Base-by-base conservation (phyloP, 2,888 invertebrate genomes). In the Synanthedon andrenaeformis region DNA sequence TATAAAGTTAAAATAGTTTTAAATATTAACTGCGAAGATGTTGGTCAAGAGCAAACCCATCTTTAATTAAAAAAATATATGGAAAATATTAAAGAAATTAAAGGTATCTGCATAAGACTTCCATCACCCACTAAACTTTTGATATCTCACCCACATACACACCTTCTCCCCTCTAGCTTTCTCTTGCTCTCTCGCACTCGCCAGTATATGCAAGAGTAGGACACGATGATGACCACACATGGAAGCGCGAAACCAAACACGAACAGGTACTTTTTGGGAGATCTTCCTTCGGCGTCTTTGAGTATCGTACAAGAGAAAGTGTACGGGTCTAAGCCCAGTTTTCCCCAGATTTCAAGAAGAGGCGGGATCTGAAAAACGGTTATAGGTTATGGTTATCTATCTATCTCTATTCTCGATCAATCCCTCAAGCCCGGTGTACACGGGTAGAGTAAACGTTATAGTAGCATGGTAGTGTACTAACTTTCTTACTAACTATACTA, bases 231-330 rank as follows among this genome's bases (percentile, higher is more conserved):
- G 45, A 95, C 94, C 23, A 94, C 74, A 67, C 96, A 96, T 0
- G 97, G 97, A 23, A 96, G 79, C 6, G 93, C 90, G 72, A 96
- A 95, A 1, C 94, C 96, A 62, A 96, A 89, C 13, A 94, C 87
- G 83, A 96, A 96, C 0, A 96, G 88, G 54, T 92, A 90, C 74
- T 95, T 96, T 82, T 96, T 95, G 3, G 96, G 96, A 1, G 95
- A 96, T 59, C 79, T 88, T 48, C 93, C 93, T 69, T 93, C 89
- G 69, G 94, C 93, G 58, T 90, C 90, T 14, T 51, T 51, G 52
- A 96, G 86, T 62, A 96, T 96, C 19, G 96, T 97, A 77, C 97
- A 97, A 0, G 96, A 96, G 75, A 96, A 96, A 2, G 96, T 95
- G 17, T 90, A 88, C 35, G 90, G 86, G 63, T 96, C 93, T 42